phyloP scores from a whole-genome alignment of 1,140 invertebrate species.

The Pemphigus obesinymphae region DNA sequence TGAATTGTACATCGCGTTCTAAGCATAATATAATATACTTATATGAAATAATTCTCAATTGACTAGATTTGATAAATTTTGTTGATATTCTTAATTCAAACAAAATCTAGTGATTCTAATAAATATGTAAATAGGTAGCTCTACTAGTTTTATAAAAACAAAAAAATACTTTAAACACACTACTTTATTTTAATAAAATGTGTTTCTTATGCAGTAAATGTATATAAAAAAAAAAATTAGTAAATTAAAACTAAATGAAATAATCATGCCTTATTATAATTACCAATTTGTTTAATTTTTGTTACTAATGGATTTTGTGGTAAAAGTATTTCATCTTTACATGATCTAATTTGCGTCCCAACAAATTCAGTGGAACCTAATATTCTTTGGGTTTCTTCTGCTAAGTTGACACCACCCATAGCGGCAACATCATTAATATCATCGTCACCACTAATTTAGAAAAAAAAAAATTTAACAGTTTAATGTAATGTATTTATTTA shows the following conservation, averaged over 20 bases:
- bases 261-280: constrained; percentile 40
- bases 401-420: constrained; percentile 98
- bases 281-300: constrained; percentile 72
- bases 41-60: no score
- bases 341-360: constrained; percentile 90
- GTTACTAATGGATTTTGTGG: constrained; percentile 70
- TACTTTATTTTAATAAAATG: neutral
- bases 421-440: constrained; percentile 98
- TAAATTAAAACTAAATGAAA: neutral
- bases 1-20: no score
- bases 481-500: neutral
- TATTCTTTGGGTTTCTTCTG: constrained; percentile 92
- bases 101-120: no score
- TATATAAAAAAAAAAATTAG: neutral
- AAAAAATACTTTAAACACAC: no score
- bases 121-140: no score
- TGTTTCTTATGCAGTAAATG: neutral
- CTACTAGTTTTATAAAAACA: no score
- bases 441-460: constrained; percentile 68
- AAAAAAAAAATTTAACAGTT: neutral
- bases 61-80: no score
- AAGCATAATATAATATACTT: no score
- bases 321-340: constrained; percentile 91
- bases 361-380: constrained; percentile 91
- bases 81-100: no score